Evolutionary conservation across 35 echinoderm and acorn worm species (phyloP), one percentile per base, ranked within the genome.

Genomic region (Apostichopus californicus): DNA sequence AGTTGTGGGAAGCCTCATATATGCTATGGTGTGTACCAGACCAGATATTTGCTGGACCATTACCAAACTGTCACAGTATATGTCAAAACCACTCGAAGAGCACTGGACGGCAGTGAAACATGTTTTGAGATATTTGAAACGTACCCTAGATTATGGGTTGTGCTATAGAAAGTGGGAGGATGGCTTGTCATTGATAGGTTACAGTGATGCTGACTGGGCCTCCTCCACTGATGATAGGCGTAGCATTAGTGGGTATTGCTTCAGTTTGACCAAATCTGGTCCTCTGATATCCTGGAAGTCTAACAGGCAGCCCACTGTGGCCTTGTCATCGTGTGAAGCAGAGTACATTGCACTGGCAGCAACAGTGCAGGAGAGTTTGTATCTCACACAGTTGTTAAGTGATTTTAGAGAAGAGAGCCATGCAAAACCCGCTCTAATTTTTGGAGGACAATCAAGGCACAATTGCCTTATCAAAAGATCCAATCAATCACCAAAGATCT

Each of bases 371-470:
- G 92, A 93, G 59, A 54, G 54, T 46, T 54, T 89, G n/a, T 90
- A 89, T 58, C 84, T 93, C 60, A 81, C 57, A 9, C 92, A 25
- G 24, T 25, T 25, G 24, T 25, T 25, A 25, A 25, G 24, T 25
- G 24, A 25, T 25, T 25, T 25, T 25, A 25, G 24, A 25, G 24
- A 25, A 93, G 58, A 80, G 53, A 53, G 80, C 34, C 22, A 60
- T 52, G 20, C 10, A 80, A 73, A 46, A 21, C 78, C 73, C 18
- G 56, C 73, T 28, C 6, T 66, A 56, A 93, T 93, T 81, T 89
- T 89, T 79, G 24, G 73, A 89, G 59, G 92, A 93, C 66, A 93
- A 88, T 59, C 90, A 92, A 77, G 91, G 91, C 57, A 55, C 91
- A 17, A 92, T 92, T 83, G 91, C 91, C 9, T 84, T 92, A 92